Conservation (phyloP, 2,888 invertebrate genomes). For the Polia nebulosa region DNA sequence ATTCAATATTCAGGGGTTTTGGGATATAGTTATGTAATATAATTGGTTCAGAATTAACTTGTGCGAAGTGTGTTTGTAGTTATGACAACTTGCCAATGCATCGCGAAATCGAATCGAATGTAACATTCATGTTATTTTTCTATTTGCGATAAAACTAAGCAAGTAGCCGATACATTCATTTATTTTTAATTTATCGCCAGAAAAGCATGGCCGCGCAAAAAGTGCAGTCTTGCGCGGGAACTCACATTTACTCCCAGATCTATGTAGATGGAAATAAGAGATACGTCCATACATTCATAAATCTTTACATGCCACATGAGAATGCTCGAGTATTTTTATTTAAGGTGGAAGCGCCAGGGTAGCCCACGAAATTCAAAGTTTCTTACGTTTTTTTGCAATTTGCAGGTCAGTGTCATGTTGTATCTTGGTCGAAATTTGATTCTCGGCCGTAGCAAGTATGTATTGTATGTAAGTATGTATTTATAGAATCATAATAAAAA, state of each 20-base stretch:
- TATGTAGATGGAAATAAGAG: conserved; percentile 41
- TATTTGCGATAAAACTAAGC: conserved; percentile 9
- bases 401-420: too few relatives aligned
- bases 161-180: conserved; percentile 7
- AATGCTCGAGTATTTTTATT: conserved; percentile 54
- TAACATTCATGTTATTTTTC: neutral
- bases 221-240: conserved; percentile 5
- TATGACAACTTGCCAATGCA: conserved; percentile 1
- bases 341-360: too few relatives aligned
- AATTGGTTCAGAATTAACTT: neutral
- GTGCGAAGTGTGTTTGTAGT: neutral
- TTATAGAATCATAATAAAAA: too few relatives aligned
- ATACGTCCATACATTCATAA: conserved; percentile 38
- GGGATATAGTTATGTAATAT: neutral
- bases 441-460: too few relatives aligned
- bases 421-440: too few relatives aligned
- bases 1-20: neutral
- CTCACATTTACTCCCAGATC: conserved; percentile 17
- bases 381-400: too few relatives aligned
- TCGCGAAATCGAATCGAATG: neutral
- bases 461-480: too few relatives aligned
- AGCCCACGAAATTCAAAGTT: too few relatives aligned
- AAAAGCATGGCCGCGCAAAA: neutral
- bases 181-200: conserved; percentile 1
- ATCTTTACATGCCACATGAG: conserved; percentile 52